A percentile compares a stretch with the other conserved stretches of the same genome.
These are phyloP conservation scores for Pristionchus exspectatus DNA, from an alignment of 2,888 invertebrate genomes.

Conservation along the genomic window DNA sequence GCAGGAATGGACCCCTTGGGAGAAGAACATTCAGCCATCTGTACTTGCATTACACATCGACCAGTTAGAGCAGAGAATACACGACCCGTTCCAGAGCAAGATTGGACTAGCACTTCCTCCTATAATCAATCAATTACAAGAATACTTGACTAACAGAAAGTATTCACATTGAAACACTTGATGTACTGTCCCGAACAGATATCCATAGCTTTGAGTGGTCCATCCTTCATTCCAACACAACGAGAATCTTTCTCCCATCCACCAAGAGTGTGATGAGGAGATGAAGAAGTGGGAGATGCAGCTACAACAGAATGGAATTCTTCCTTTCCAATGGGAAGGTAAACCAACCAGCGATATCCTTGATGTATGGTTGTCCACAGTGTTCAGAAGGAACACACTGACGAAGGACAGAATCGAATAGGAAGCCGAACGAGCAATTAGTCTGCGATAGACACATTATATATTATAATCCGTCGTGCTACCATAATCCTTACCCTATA, in stretches of 20 bases:
- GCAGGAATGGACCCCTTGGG: neutral
- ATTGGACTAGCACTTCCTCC: neutral
- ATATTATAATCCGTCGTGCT: neutral
- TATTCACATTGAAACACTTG: neutral
- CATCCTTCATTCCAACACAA: constrained; percentile 27
- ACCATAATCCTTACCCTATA: neutral
- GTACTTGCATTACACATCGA: constrained; percentile 1
- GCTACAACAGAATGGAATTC: neutral
- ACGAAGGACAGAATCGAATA: constrained; percentile 37
- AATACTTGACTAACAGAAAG: neutral
- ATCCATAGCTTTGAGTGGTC: neutral
- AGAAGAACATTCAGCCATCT: constrained; percentile 26
- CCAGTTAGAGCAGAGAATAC: constrained; percentile 37
- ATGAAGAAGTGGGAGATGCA: neutral
- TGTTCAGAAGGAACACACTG: constrained; percentile 33
- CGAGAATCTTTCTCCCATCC: constrained; percentile 1
- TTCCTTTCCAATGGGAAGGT: neutral
- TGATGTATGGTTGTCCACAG: constrained; percentile 46
- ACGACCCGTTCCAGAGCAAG: neutral
- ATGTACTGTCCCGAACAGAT: constrained; percentile 22
- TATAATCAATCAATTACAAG: neutral
- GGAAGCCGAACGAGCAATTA: constrained; percentile 43
- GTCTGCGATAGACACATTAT: neutral
- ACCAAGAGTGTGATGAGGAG: neutral
- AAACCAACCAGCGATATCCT: constrained; percentile 26